A percentile compares a stretch with the other conserved stretches of the same genome.
These are phyloP conservation scores for Drosophila cracens DNA, from an alignment of 2,888 invertebrate genomes.

Conservation along the genomic window DNA sequence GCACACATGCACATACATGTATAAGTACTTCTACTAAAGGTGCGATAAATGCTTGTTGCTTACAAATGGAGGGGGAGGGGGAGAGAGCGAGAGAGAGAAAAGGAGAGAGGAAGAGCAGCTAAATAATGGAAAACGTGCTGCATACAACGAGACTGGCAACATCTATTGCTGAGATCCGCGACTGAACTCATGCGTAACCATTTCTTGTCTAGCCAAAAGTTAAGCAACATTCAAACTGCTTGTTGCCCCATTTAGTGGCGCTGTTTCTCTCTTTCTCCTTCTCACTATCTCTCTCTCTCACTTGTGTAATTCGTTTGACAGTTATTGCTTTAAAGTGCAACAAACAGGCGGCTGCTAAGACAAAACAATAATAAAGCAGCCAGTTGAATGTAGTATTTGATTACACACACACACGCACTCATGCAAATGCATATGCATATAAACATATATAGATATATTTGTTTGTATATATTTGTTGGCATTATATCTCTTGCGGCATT, in stretches of 20 bases:
- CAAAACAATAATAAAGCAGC: constrained; percentile 29
- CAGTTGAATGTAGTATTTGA: constrained; percentile 34
- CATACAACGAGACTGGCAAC: constrained; percentile 51
- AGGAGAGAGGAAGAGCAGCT: constrained; percentile 3
- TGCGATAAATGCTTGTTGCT: constrained; percentile 49
- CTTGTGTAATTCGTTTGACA: constrained; percentile 22
- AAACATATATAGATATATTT: neutral
- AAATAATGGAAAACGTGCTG: constrained; percentile 51
- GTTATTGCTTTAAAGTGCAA: constrained; percentile 33
- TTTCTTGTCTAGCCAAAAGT: constrained; percentile 58
- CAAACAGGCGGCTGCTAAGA: constrained; percentile 3
- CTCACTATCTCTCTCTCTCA: constrained; percentile 4
- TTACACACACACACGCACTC: constrained; percentile 13
- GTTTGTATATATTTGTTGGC: constrained; percentile 13
- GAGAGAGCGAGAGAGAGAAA: neutral
- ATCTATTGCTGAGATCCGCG: constrained; percentile 36
- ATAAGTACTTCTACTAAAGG: constrained; percentile 25
- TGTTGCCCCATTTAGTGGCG: constrained; percentile 38
- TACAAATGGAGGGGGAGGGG: neutral
- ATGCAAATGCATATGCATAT: neutral
- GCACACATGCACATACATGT: neutral
- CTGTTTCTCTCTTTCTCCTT: constrained; percentile 5
- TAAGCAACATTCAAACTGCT: constrained; percentile 38
- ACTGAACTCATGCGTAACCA: constrained; percentile 49
- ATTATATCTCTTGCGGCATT: constrained; percentile 45